Evolutionary conservation across 2,113 vertebrate genomes (phyloP).

Genomic region (Apteryx owenii): DNA sequence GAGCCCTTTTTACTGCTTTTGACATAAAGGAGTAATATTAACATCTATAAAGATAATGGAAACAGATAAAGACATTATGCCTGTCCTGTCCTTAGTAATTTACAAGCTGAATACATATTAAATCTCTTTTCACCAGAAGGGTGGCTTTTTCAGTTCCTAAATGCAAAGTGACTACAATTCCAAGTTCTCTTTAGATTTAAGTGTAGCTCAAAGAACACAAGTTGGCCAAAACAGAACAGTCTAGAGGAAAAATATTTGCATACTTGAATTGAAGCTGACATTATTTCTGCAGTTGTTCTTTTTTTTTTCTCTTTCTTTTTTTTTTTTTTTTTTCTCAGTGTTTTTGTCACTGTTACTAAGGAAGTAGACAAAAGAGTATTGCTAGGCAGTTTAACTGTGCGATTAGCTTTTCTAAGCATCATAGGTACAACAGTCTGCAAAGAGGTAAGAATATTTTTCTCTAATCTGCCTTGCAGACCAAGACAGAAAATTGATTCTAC

Average conservation of each 20-base stretch:
- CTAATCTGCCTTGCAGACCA: background rate
- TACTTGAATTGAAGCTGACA: background rate
- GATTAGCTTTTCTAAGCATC: too few relatives aligned
- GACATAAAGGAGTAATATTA: background rate
- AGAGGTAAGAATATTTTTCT: slow-evolving; percentile 76
- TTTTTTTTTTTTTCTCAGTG: background rate
- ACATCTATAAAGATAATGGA: background rate
- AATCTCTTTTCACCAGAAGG: background rate
- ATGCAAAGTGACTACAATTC: background rate
- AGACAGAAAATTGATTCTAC: background rate
- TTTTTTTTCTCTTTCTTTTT: background rate
- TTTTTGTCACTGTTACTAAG: too few relatives aligned
- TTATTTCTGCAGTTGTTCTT: background rate
- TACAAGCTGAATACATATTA: background rate
- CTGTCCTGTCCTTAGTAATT: background rate
- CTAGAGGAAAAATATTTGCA: background rate
- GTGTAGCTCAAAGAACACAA: background rate
- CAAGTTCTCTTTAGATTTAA: background rate
- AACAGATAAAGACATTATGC: background rate
- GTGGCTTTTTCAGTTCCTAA: background rate
- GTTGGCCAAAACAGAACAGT: background rate
- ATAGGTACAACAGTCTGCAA: slow-evolving; percentile 84
- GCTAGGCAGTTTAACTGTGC: too few relatives aligned
- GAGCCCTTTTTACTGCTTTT: background rate
- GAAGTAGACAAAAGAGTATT: too few relatives aligned